Base-by-base conservation (phyloP, 1,140 invertebrate genomes). In the Chironomus tepperi region DNA sequence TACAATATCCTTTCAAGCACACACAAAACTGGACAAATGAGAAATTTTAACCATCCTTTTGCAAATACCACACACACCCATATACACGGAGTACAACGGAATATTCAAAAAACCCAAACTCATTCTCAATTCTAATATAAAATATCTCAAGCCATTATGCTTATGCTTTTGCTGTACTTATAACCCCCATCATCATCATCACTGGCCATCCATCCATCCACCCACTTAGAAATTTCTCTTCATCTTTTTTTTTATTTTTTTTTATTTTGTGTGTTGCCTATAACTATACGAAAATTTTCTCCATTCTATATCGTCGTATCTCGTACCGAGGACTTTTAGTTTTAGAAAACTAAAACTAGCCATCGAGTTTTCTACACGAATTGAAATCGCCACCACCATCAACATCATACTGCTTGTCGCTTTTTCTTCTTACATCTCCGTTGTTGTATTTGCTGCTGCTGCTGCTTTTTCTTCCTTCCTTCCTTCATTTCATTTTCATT, bases 11-110 rank as follows among this genome's bases (percentile, higher is more conserved):
- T 57, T 57, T 47, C 47, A n/a, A 57, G 47, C 43, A 10, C 15
- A 15, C 43, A 10, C 8, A 10, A 47, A 9, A 8, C 47, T 57
- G 47, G 47, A 57, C 47, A 57, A 57, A 57, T 57, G 47, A 57
- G 47, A 57, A 57, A 57, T 57, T 47, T 57, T 15, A 57, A 57
- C 47, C 47, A 57, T 57, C 47, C 12, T 57, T 57, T 57, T 57
- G 47, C 47, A 57, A 57, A 57, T 57, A 57, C 47, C 47, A 57
- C 47, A 57, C 24, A 34, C 24, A 34, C 24, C 24, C 24, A 34
- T 34, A 34, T 34, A 34, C 1, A 34, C 24, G 24, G 24, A 34
- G 24, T 34, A 34, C 5, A 34, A 34, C 24, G 24, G 24, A 34
- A 34, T 34, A 34, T 34, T 34, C 24, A 34, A 34, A n/a, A n/a